These are phyloP conservation scores for Diabrotica virgifera DNA, from an alignment of 1,140 invertebrate genomes.

Conservation along the genomic window DNA sequence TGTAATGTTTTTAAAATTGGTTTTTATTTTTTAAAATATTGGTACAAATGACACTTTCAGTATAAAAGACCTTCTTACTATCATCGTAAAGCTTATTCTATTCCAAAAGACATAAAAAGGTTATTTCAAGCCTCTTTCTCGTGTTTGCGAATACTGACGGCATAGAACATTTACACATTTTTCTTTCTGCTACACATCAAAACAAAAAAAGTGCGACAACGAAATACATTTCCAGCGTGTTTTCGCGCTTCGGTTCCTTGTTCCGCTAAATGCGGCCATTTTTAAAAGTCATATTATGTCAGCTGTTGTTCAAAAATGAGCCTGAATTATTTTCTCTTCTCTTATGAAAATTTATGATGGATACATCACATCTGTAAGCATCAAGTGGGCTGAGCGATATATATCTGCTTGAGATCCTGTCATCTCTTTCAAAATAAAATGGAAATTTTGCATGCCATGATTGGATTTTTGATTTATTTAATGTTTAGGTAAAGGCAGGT, in stretches of 20 bases:
- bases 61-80: neutral
- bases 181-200: slow-evolving; percentile 11
- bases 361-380: slow-evolving; percentile 12
- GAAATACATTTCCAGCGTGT: slow-evolving; percentile 13
- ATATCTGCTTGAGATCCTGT: slow-evolving; percentile 11
- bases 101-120: slow-evolving; percentile 7
- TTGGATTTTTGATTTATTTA: too few species aligned
- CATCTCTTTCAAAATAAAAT: slow-evolving; percentile 5
- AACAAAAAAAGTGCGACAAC: slow-evolving; percentile 9
- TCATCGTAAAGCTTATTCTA: slow-evolving; percentile 9
- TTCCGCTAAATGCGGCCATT: slow-evolving; percentile 11
- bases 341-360: slow-evolving; percentile 9
- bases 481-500: too few species aligned
- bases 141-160: slow-evolving; percentile 8
- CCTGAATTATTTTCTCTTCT: slow-evolving; percentile 8
- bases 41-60: neutral
- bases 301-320: slow-evolving; percentile 10
- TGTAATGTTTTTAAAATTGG: too few species aligned
- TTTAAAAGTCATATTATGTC: slow-evolving; percentile 15
- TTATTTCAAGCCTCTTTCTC: slow-evolving; percentile 9
- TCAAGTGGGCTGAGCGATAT: slow-evolving; percentile 4
- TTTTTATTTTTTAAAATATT: neutral
- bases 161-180: slow-evolving; percentile 10
- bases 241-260: slow-evolving; percentile 17
- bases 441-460: neutral